Percentiles rank a stretch among this genome's conserved stretches.
Conservation (phyloP, 2,888 invertebrate genomes). For the Timandra comae region DNA sequence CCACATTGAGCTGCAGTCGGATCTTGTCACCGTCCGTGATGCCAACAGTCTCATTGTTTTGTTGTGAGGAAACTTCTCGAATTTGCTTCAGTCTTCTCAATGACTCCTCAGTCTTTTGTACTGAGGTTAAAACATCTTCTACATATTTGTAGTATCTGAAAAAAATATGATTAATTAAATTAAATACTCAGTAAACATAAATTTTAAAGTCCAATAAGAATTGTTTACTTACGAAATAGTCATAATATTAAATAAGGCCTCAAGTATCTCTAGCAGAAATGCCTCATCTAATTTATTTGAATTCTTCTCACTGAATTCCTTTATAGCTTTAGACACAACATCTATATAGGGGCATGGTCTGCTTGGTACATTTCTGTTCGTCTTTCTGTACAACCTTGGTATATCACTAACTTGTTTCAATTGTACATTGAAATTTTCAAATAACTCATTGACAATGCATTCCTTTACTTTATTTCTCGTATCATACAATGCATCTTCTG, state of each 20-base stretch:
- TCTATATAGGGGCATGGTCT: slow-evolving; percentile 89
- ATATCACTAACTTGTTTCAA: slow-evolving; percentile 93
- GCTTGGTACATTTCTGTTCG: slow-evolving; percentile 90
- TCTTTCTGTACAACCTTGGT: slow-evolving; percentile 93
- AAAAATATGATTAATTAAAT: slow-evolving; percentile 5
- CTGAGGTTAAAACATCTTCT: slow-evolving; percentile 92
- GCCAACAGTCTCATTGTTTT: slow-evolving; percentile 73
- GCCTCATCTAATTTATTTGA: slow-evolving; percentile 44
- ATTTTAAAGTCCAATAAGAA: neutral
- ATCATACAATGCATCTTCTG: slow-evolving; percentile 39
- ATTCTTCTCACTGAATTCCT: slow-evolving; percentile 75
- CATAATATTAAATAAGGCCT: slow-evolving; percentile 65
- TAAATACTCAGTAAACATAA: neutral
- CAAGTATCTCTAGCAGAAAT: slow-evolving; percentile 49
- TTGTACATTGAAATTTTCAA: slow-evolving; percentile 69
- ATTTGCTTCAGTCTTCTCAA: slow-evolving; percentile 91
- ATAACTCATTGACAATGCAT: slow-evolving; percentile 60
- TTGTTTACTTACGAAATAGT: slow-evolving; percentile 73
- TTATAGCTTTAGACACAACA: slow-evolving; percentile 77
- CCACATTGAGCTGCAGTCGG: slow-evolving; percentile 90
- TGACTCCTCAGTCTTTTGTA: slow-evolving; percentile 97
- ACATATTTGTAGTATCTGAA: slow-evolving; percentile 83
- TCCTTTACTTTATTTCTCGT: slow-evolving; percentile 49
- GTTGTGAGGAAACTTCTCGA: slow-evolving; percentile 75
- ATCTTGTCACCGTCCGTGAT: slow-evolving; percentile 96